These are phyloP conservation scores for Apodemia mormo DNA, from an alignment of 2,888 invertebrate genomes.

Conservation along the genomic window DNA sequence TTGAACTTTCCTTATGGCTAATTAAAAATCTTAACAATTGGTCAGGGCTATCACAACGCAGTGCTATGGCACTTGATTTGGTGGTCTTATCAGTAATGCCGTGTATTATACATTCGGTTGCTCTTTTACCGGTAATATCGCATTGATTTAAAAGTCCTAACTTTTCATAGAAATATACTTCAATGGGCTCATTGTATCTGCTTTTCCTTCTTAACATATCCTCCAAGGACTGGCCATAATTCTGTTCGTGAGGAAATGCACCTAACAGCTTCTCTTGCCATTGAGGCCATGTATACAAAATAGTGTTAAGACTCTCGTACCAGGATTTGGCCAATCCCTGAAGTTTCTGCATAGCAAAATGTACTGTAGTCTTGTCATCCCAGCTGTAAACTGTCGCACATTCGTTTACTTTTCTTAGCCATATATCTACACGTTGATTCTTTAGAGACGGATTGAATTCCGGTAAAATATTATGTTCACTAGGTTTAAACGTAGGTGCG, in stretches of 20 bases:
- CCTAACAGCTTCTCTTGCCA: conserved; percentile 7
- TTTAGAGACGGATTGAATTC: conserved; percentile 6
- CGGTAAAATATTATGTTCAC: not conserved
- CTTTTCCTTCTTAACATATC: conserved; percentile 9
- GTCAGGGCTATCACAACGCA: not conserved
- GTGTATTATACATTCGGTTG: conserved; percentile 5
- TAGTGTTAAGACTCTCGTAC: not conserved
- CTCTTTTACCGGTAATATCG: not conserved
- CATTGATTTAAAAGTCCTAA: conserved; percentile 5
- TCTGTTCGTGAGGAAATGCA: conserved; percentile 18
- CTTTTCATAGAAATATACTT: conserved; percentile 18
- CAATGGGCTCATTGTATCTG: conserved; percentile 10
- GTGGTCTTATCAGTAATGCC: conserved; percentile 4
- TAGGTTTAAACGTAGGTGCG: not conserved
- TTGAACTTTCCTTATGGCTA: not conserved
- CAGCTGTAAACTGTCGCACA: conserved; percentile 1
- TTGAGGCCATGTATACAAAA: conserved; percentile 1
- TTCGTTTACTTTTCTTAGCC: conserved; percentile 10
- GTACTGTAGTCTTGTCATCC: not conserved
- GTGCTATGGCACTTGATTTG: not conserved
- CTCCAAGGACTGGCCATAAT: not conserved
- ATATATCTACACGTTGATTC: not conserved
- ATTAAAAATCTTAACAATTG: not conserved
- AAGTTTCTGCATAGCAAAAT: conserved; percentile 15
- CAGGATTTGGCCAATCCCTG: conserved; percentile 14